Conservation (phyloP, 2,113 vertebrate genomes). For the Phoenicopterus ruber region DNA sequence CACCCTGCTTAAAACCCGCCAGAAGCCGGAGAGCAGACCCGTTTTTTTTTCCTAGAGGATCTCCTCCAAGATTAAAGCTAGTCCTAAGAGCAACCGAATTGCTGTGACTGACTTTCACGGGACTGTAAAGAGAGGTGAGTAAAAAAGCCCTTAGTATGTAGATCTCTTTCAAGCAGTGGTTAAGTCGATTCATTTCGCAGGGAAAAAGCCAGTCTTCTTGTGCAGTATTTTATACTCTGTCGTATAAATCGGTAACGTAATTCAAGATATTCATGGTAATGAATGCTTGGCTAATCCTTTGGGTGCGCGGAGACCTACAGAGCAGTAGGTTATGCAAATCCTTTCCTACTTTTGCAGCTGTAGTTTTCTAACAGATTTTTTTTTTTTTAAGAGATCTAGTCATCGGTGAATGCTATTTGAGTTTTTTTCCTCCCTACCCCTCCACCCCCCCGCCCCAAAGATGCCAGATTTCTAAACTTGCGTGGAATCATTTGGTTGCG, state of each 20-base stretch:
- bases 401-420: not conserved
- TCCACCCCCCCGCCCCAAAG: not conserved
- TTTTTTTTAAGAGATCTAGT: constrained; percentile 8
- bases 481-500: constrained; percentile 11
- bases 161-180: constrained; percentile 62
- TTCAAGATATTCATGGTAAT: constrained; percentile 66
- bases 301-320: constrained; percentile 59
- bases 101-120: constrained; percentile 69
- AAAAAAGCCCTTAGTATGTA: constrained; percentile 63
- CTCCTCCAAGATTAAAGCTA: constrained; percentile 72
- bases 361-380: constrained; percentile 58
- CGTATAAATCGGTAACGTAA: constrained; percentile 70
- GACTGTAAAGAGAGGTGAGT: constrained; percentile 76
- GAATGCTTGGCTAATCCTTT: constrained; percentile 71
- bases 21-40: constrained; percentile 24
- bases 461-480: constrained; percentile 41
- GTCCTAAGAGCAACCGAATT: constrained; percentile 56
- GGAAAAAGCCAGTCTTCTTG: constrained; percentile 29
- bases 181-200: constrained; percentile 54
- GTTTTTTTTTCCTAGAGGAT: constrained; percentile 57
- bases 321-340: constrained; percentile 72
- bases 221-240: constrained; percentile 62
- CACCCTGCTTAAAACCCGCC: constrained; percentile 67
- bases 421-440: not conserved
- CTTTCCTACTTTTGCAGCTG: constrained; percentile 67